phyloP scores from a whole-genome alignment of 1,140 invertebrate species.

The Propsilocerus akamusi region DNA sequence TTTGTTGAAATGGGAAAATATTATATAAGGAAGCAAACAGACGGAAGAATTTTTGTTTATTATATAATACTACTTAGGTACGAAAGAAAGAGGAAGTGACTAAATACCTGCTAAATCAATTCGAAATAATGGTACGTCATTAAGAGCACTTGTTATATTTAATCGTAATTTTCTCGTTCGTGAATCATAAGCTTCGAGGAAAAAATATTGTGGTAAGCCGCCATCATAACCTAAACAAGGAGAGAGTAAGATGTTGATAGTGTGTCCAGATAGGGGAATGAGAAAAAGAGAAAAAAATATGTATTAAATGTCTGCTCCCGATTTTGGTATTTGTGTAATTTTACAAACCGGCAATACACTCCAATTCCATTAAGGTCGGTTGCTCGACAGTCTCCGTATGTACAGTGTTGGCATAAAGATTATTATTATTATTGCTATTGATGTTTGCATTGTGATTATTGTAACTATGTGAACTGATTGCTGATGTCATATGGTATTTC shows the following conservation, averaged over 20 bases:
- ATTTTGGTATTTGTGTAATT: too few species aligned
- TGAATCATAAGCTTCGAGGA: conserved; percentile 60
- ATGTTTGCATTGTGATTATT: conserved; percentile 1
- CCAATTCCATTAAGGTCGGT: conserved; percentile 21
- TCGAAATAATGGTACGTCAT: conserved; percentile 43
- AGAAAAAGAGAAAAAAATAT: too few species aligned
- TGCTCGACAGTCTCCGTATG: not conserved
- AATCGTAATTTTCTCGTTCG: conserved; percentile 44
- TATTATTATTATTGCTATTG: conserved; percentile 3
- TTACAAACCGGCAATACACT: conserved; percentile 23
- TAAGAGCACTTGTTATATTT: conserved; percentile 34
- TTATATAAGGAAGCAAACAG: too few species aligned
- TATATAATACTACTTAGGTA: too few species aligned
- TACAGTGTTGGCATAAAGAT: not conserved
- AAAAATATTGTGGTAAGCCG: conserved; percentile 62
- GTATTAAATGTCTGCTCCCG: not conserved
- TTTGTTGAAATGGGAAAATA: too few species aligned
- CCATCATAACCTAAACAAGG: conserved; percentile 52
- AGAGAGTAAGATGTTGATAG: not conserved
- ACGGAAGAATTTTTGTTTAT: too few species aligned
- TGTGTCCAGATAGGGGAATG: too few species aligned
- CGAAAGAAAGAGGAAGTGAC: too few species aligned
- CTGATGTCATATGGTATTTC: not conserved
- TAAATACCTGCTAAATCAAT: conserved; percentile 29
- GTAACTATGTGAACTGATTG: not conserved